phyloP scores from a whole-genome alignment of 2,797 vertebrate genomes.

The Lacerta bilineata region DNA sequence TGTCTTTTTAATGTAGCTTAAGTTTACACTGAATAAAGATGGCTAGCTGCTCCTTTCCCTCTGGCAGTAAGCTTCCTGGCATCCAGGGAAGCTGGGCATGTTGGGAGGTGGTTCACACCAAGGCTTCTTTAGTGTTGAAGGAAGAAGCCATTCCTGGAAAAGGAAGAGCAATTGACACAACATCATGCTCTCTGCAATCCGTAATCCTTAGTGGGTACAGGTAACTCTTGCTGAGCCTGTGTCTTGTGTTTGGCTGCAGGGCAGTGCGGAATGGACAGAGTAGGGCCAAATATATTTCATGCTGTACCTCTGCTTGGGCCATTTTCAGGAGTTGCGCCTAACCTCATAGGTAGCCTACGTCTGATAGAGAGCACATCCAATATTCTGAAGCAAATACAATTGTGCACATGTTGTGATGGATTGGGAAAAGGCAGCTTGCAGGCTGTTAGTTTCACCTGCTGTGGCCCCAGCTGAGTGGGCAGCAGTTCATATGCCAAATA shows the following conservation, averaged over 20 bases:
- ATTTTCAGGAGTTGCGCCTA: no score
- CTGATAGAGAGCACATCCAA: neutral
- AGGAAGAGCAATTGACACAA: neutral
- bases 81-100: neutral
- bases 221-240: neutral
- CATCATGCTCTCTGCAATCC: neutral
- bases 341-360: neutral
- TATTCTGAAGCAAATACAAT: neutral
- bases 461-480: conserved; percentile 8
- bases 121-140: neutral
- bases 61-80: neutral
- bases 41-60: conserved; percentile 28
- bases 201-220: neutral
- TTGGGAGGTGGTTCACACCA: neutral
- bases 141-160: neutral
- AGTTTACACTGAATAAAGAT: conserved; percentile 18
- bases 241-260: neutral
- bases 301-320: neutral
- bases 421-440: neutral
- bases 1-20: neutral
- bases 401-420: no score
- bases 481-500: neutral
- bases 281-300: neutral
- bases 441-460: neutral
- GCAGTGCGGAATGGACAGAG: neutral